Percentiles rank a stretch among this genome's conserved stretches.
Evolutionary conservation across 2,113 vertebrate species (phyloP).

Genomic region (Alethe diademata): DNA sequence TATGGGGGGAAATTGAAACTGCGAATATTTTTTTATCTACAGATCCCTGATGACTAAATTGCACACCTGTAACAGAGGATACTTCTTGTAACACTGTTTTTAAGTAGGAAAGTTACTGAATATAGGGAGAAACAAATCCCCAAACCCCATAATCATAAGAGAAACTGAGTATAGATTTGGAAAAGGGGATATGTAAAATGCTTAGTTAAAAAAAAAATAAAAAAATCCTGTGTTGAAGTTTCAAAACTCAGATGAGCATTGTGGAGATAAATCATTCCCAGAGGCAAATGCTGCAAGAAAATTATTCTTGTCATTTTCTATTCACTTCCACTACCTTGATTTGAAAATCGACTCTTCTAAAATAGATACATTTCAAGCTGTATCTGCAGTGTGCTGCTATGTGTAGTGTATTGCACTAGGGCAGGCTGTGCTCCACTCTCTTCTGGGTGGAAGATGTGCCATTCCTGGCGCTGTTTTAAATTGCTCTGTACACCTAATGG

Average conservation of each 20-base stretch:
- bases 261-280: constrained; percentile 10
- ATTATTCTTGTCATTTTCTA: constrained; percentile 25
- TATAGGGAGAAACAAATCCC: background rate
- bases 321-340: constrained; percentile 47
- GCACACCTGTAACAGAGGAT: background rate
- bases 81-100: background rate
- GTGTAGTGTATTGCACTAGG: background rate
- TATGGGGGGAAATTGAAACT: background rate
- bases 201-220: background rate
- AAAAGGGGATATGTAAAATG: background rate
- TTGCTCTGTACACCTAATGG: background rate
- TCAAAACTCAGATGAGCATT: background rate
- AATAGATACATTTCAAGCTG: background rate
- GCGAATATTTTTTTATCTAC: background rate
- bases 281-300: constrained; percentile 22
- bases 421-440: background rate
- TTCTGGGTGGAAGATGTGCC: background rate
- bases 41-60: background rate
- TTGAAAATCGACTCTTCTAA: background rate
- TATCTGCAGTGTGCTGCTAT: background rate
- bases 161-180: background rate
- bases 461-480: background rate
- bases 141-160: background rate
- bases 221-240: background rate
- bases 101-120: background rate